Base-by-base conservation (phyloP, 1,140 invertebrate genomes). In the Caenorhabditis remanei region DNA sequence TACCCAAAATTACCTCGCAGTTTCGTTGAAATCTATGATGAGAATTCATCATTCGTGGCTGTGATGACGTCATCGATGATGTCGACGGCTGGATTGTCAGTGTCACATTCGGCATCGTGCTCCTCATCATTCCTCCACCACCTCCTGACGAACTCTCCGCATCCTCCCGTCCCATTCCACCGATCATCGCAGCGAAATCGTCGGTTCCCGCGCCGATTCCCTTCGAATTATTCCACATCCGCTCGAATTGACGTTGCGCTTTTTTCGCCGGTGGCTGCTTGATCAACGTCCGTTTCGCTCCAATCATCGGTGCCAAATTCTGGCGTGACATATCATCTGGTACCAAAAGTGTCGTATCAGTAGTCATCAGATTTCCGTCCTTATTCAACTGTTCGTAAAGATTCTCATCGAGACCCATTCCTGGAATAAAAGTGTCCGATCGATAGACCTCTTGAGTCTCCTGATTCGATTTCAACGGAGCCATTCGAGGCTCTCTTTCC, bases 341-440 rank as follows among this genome's bases (percentile, higher is more conserved):
- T 21, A 90, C 61, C 6, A 89, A 61, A 4, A 86, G 53, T 16
- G 63, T 58, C 16, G 83, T 41, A 21, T 71, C 88, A 46, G 58
- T 41, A 21, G 56, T 48, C 43, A 85, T 24, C n/a, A 65, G 58
- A 24, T 89, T 55, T 65, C 46, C 84, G 53, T 92, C 91, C 11
- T 86, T 56, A 46, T 91, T 91, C 89, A 92, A 90, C 21, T 87
- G 87, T 58, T 90, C 88, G 40, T 79, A 84, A 4, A 92, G 85
- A 24, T 91, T 86, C 91, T 97, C 96, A 92, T 98, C 97, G 24
- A 97, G 95, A 24, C 97, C 97, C 96, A 98, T 97, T 46, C 97
- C 97, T 63, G 97, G 97, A 92, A 98, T 61, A 21, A 58, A 61
- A 7, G 83, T 84, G 24, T 50, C 71, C 43, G 71, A n/a, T 50